Evolutionary conservation across 2,888 invertebrate genomes (phyloP).

Genomic region (Byasa hedistus): DNA sequence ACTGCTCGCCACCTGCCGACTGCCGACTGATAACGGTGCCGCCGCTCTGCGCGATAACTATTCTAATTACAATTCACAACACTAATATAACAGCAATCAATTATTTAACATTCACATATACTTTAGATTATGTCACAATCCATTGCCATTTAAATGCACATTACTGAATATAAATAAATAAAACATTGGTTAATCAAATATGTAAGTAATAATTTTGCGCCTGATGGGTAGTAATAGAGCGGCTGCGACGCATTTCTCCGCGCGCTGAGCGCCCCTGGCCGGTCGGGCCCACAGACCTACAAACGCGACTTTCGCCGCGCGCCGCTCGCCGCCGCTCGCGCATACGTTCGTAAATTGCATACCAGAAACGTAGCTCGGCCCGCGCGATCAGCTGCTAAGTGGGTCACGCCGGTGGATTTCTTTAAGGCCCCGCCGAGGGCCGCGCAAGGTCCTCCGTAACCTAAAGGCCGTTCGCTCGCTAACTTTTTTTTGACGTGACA

Average conservation of each 20-base stretch:
- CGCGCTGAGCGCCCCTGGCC: slow-evolving; percentile 56
- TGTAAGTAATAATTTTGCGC: too few species aligned
- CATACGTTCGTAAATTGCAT: slow-evolving; percentile 39
- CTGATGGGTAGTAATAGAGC: too few species aligned
- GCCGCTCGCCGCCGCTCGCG: slow-evolving; percentile 37
- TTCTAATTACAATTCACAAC: slow-evolving; percentile 22
- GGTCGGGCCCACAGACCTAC: slow-evolving; percentile 66
- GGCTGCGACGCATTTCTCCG: slow-evolving; percentile 71
- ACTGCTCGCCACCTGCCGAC: slow-evolving; percentile 9
- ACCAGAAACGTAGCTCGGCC: slow-evolving; percentile 32
- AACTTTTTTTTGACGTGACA: too few species aligned
- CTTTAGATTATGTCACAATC: too few species aligned
- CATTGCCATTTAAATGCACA: too few species aligned
- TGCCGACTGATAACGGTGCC: neutral
- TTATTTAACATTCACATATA: too few species aligned
- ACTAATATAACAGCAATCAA: too few species aligned
- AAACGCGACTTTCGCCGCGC: slow-evolving; percentile 60
- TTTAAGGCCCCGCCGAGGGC: slow-evolving; percentile 62
- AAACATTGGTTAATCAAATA: too few species aligned
- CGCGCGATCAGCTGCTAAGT: slow-evolving; percentile 61
- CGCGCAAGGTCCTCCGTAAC: slow-evolving; percentile 54
- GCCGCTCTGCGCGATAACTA: slow-evolving; percentile 14
- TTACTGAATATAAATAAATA: too few species aligned
- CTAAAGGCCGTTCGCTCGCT: neutral
- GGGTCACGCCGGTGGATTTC: slow-evolving; percentile 67